A percentile compares a stretch with the other conserved stretches of the same genome.
Conservation (phyloP, 1,140 invertebrate genomes). For the Euura saliciscinereae region DNA sequence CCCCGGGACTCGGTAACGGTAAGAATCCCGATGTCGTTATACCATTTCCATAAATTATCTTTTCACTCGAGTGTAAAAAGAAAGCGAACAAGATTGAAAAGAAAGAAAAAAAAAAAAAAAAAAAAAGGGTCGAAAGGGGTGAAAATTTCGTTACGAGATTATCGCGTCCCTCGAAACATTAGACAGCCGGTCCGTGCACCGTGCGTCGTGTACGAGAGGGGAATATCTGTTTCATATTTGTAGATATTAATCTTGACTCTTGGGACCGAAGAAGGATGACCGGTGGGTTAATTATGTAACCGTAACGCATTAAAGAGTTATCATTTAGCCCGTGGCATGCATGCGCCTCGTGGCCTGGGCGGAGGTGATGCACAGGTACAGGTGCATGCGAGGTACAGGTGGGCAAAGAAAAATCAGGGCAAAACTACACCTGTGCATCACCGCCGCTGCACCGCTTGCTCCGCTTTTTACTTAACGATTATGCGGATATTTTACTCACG, state of each 20-base stretch:
- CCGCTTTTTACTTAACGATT: background rate
- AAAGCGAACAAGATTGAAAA: background rate
- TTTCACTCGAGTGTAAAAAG: no score
- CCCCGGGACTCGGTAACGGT: no score
- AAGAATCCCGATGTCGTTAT: background rate
- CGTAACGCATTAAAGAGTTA: slow-evolving; percentile 7
- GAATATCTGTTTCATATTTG: slow-evolving; percentile 9
- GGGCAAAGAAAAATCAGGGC: background rate
- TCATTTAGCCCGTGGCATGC: slow-evolving; percentile 3
- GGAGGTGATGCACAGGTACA: background rate
- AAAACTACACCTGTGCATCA: background rate
- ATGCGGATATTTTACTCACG: no score
- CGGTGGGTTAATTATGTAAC: slow-evolving; percentile 7
- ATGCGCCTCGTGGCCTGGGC: background rate
- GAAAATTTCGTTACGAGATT: background rate
- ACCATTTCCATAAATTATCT: background rate
- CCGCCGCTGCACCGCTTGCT: background rate
- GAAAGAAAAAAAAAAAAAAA: slow-evolving; percentile 14
- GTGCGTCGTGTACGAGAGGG: background rate
- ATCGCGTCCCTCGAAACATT: no score
- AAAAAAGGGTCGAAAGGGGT: background rate
- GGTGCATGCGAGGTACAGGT: background rate
- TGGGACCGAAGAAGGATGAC: background rate
- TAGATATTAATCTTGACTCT: background rate
- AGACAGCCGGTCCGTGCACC: no score